A percentile compares a stretch with the other conserved stretches of the same genome.
phyloP scores from a whole-genome alignment of 2,113 vertebrate species.

The Aythya baeri region DNA sequence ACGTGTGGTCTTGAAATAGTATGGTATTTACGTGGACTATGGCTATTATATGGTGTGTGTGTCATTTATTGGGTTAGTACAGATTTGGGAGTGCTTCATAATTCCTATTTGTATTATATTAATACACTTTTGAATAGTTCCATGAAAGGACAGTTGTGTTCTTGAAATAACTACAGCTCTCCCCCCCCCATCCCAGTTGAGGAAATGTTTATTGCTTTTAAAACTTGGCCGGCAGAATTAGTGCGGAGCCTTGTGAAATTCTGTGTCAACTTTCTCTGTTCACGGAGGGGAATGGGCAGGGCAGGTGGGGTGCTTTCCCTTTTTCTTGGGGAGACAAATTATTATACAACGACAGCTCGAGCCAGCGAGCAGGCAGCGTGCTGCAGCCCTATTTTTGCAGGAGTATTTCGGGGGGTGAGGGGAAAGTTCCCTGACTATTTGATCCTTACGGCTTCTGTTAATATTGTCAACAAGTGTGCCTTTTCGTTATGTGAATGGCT shows the following conservation, averaged over 20 bases:
- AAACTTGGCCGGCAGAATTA: neutral
- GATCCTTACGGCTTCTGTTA: slow-evolving; percentile 9
- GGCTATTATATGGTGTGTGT: neutral
- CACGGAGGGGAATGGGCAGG: neutral
- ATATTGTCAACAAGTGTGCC: neutral
- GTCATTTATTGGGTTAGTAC: neutral
- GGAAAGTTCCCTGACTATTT: neutral
- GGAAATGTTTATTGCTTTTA: neutral
- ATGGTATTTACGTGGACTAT: neutral
- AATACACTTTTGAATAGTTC: neutral
- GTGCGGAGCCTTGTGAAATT: neutral
- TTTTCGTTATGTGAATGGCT: neutral
- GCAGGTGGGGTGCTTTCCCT: neutral
- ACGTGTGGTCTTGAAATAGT: neutral
- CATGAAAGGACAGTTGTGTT: neutral
- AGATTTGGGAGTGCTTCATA: neutral
- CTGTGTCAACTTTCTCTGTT: neutral
- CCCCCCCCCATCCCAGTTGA: neutral
- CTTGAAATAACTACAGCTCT: neutral
- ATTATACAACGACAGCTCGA: neutral
- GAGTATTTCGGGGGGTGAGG: neutral
- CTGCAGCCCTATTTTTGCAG: neutral
- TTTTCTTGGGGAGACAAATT: neutral
- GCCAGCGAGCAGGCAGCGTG: rapidly evolving
- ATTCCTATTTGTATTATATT: neutral